phyloP scores from a whole-genome alignment of 2,888 invertebrate genomes.

The Eristalis arbustorum region DNA sequence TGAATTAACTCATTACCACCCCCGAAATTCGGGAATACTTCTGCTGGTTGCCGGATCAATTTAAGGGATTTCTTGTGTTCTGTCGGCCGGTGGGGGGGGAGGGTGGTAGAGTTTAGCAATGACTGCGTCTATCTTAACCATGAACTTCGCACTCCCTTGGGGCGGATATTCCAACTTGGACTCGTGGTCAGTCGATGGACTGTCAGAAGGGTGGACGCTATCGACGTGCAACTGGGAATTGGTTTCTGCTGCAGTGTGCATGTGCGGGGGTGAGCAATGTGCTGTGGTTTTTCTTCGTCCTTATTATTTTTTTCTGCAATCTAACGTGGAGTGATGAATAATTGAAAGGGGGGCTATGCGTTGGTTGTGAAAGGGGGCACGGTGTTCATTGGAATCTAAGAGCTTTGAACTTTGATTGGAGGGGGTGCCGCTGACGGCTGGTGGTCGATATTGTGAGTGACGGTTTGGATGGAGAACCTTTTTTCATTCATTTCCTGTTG shows the following conservation, averaged over 20 bases:
- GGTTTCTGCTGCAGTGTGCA: constrained; percentile 21
- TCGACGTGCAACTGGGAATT: constrained; percentile 34
- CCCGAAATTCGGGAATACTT: neutral
- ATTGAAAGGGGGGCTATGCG: constrained; percentile 20
- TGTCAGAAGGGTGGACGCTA: constrained; percentile 5
- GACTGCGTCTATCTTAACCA: neutral
- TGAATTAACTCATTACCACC: constrained; percentile 60
- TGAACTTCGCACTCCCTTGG: neutral
- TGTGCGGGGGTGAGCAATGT: neutral
- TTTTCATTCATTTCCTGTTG: too few relatives aligned
- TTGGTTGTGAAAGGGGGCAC: neutral
- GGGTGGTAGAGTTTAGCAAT: too few relatives aligned
- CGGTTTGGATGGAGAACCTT: neutral
- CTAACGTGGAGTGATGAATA: constrained; percentile 28
- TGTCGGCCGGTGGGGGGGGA: neutral
- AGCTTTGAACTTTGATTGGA: neutral
- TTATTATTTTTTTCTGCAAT: neutral
- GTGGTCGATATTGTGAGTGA: neutral
- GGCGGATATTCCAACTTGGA: neutral
- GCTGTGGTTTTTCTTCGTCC: neutral
- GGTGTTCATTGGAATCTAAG: neutral
- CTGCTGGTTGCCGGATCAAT: constrained; percentile 1
- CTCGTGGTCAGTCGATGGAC: constrained; percentile 9
- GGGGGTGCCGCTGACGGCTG: neutral
- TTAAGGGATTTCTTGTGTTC: constrained; percentile 2